These are phyloP conservation scores for Archilochus colubris DNA, from an alignment of 2,113 vertebrate genomes.

Conservation along the genomic window DNA sequence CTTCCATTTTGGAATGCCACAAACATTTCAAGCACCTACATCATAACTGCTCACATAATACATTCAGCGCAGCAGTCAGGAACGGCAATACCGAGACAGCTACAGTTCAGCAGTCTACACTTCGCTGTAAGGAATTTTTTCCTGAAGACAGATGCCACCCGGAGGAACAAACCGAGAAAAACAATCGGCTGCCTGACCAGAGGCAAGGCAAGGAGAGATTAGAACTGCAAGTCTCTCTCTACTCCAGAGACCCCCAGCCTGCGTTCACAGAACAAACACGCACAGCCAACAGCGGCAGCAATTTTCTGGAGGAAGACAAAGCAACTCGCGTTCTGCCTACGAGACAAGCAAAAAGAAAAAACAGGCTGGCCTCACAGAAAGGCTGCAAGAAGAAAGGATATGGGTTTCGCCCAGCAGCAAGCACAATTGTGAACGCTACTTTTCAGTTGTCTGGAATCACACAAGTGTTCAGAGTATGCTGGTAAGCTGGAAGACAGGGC, in stretches of 20 bases:
- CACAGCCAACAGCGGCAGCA: conserved; percentile 4
- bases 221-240: background rate
- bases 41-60: background rate
- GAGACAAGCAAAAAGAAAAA: background rate
- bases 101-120: conserved; percentile 25
- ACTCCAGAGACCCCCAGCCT: background rate
- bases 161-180: conserved; percentile 68
- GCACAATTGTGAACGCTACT: accelerated
- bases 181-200: conserved; percentile 50
- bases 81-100: background rate
- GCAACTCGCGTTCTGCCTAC: background rate
- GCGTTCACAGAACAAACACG: background rate
- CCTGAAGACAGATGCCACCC: conserved; percentile 67
- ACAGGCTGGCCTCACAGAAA: background rate
- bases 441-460: background rate
- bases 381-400: background rate
- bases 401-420: background rate
- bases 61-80: conserved; percentile 3
- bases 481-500: background rate
- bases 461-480: accelerated
- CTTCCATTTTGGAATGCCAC: background rate
- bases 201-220: conserved; percentile 51
- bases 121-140: conserved; percentile 57
- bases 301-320: conserved; percentile 31
- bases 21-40: conserved; percentile 17